Evolutionary conservation across 2,888 invertebrate genomes (phyloP).

Genomic region (Bombylius major): DNA sequence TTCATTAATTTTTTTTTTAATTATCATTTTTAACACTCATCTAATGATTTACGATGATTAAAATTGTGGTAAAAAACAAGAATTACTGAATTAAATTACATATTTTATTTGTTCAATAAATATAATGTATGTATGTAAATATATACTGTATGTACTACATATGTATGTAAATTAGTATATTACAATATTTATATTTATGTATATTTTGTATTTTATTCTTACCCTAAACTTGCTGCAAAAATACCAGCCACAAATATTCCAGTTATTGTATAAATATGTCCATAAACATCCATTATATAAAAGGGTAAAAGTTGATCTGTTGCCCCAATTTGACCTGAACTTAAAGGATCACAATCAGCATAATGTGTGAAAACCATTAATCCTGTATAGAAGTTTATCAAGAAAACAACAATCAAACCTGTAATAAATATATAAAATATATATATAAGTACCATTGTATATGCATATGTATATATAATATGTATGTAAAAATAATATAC

Average conservation of each 20-base stretch:
- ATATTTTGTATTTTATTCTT: constrained; percentile 19
- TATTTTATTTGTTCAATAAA: no score
- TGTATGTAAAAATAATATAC: not conserved
- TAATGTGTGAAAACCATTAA: constrained; percentile 74
- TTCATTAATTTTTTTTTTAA: no score
- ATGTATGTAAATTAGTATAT: no score
- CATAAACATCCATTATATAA: constrained; percentile 77
- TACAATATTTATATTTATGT: no score
- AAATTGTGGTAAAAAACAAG: no score
- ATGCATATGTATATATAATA: not conserved
- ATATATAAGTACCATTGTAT: not conserved
- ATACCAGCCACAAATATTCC: constrained; percentile 93
- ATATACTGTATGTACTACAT: no score
- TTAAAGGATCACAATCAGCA: constrained; percentile 71
- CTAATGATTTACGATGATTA: no score
- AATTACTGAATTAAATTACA: no score
- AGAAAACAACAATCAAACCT: constrained; percentile 66
- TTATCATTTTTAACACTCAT: no score
- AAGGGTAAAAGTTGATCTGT: constrained; percentile 76
- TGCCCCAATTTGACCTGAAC: constrained; percentile 51
- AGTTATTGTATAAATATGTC: constrained; percentile 61
- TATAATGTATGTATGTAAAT: no score
- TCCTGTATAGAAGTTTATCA: constrained; percentile 78
- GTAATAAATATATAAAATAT: constrained; percentile 22
- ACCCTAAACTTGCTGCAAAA: constrained; percentile 93